phyloP scores from a whole-genome alignment of 2,888 invertebrate species.

The Campoplex capitator region DNA sequence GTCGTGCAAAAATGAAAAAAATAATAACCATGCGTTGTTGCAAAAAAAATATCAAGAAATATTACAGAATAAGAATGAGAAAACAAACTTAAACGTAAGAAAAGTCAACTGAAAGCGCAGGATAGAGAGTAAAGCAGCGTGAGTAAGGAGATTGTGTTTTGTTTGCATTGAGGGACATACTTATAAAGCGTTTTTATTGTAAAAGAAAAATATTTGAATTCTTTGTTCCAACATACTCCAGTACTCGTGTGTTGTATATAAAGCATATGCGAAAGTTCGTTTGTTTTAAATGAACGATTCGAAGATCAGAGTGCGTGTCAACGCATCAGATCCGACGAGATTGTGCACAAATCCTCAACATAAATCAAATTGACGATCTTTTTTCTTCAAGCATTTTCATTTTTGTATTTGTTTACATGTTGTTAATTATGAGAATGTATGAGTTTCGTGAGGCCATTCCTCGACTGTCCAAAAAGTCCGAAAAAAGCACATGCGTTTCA shows the following conservation, averaged over 20 bases:
- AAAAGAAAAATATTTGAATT: slow-evolving; percentile 64
- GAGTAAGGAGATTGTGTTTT: slow-evolving; percentile 54
- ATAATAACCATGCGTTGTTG: slow-evolving; percentile 48
- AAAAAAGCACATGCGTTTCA: slow-evolving; percentile 59
- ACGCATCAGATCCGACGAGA: slow-evolving; percentile 38
- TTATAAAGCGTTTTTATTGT: slow-evolving; percentile 69
- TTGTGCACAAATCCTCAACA: slow-evolving; percentile 15
- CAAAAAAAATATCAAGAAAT: slow-evolving; percentile 30
- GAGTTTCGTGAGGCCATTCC: slow-evolving; percentile 27
- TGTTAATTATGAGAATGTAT: slow-evolving; percentile 2
- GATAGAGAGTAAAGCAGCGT: slow-evolving; percentile 51
- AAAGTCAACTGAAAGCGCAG: background rate
- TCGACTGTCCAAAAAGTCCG: slow-evolving; percentile 55
- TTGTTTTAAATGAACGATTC: slow-evolving; percentile 46
- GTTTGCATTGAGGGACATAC: slow-evolving; percentile 55
- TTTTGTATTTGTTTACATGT: slow-evolving; percentile 37
- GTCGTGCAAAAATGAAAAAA: slow-evolving; percentile 12
- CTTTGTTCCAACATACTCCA: slow-evolving; percentile 54
- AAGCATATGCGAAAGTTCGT: slow-evolving; percentile 52
- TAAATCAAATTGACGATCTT: slow-evolving; percentile 29
- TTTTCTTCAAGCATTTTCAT: background rate
- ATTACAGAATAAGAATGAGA: slow-evolving; percentile 36
- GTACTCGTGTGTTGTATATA: slow-evolving; percentile 53
- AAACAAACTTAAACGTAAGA: slow-evolving; percentile 9
- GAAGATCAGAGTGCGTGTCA: slow-evolving; percentile 48